phyloP scores from a whole-genome alignment of 2,888 invertebrate species.

The Agelastica alni region DNA sequence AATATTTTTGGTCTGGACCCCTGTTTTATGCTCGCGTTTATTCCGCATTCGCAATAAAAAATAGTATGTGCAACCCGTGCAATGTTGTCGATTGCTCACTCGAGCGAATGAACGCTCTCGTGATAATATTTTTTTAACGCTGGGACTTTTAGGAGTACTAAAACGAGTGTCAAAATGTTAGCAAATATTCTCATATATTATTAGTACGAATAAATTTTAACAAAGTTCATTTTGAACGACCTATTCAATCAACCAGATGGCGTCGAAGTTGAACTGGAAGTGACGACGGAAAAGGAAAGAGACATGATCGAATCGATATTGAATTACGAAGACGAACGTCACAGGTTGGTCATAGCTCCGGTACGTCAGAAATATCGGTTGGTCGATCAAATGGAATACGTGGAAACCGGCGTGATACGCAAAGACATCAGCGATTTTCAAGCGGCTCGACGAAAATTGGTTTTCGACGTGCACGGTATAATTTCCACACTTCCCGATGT shows the following conservation, averaged over 20 bases:
- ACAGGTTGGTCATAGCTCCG: conserved; percentile 1
- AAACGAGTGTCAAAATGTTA: too few species aligned
- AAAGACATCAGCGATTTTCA: conserved; percentile 19
- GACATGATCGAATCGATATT: conserved; percentile 7
- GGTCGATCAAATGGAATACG: conserved; percentile 24
- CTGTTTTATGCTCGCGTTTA: too few species aligned
- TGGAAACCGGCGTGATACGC: conserved; percentile 15
- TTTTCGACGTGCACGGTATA: conserved; percentile 7
- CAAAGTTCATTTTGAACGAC: too few species aligned
- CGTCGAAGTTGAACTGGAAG: not conserved
- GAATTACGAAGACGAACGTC: not conserved
- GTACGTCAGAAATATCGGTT: conserved; percentile 12
- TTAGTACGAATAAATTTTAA: too few species aligned
- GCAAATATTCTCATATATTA: not conserved
- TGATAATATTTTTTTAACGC: too few species aligned
- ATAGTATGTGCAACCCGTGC: too few species aligned
- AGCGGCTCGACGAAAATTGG: conserved; percentile 15
- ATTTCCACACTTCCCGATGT: conserved; percentile 2
- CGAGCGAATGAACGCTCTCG: too few species aligned
- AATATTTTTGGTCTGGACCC: too few species aligned
- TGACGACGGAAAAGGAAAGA: not conserved
- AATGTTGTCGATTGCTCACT: too few species aligned
- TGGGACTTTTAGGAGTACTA: too few species aligned
- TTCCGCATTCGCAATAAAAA: too few species aligned
- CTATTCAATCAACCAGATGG: not conserved